A percentile compares a stretch with the other conserved stretches of the same genome.
phyloP scores from a whole-genome alignment of 1,140 invertebrate species.

The Zaprionus lachaisei region DNA sequence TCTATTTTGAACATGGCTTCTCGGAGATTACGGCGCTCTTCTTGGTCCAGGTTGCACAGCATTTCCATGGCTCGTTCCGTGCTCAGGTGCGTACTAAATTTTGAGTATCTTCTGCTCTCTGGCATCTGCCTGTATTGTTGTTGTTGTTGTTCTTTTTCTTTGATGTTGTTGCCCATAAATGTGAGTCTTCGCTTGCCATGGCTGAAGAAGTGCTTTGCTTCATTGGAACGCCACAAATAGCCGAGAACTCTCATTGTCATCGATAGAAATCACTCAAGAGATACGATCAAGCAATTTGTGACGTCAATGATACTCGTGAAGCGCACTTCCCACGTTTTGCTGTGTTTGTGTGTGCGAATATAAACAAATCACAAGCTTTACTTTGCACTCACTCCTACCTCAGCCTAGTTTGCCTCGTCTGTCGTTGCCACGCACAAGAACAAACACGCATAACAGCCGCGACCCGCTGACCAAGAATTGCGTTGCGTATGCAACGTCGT shows the following conservation, averaged over 20 bases:
- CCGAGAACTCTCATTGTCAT: slow-evolving; percentile 49
- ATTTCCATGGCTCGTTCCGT: slow-evolving; percentile 64
- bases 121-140: not conserved
- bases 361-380: slow-evolving; percentile 50
- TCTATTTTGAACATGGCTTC: slow-evolving; percentile 59
- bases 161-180: slow-evolving; percentile 9
- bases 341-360: slow-evolving; percentile 8
- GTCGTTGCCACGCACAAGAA: slow-evolving; percentile 43
- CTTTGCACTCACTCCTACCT: slow-evolving; percentile 19
- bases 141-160: slow-evolving; percentile 17
- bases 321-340: not conserved
- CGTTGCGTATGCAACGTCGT: slow-evolving; percentile 54
- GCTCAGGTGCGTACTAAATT: slow-evolving; percentile 60
- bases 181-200: slow-evolving; percentile 6
- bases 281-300: slow-evolving; percentile 25
- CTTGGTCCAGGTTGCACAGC: slow-evolving; percentile 65
- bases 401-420: not conserved
- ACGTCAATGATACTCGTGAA: slow-evolving; percentile 26
- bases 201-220: not conserved
- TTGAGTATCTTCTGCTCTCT: slow-evolving; percentile 50
- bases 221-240: slow-evolving; percentile 37
- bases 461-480: slow-evolving; percentile 42
- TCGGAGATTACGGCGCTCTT: slow-evolving; percentile 61
- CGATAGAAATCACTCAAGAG: not conserved
- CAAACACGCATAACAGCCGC: slow-evolving; percentile 23